Percentiles rank a stretch among this genome's conserved stretches.
Conservation (phyloP, 2,797 vertebrate genomes). For the Darevskia mixta region DNA sequence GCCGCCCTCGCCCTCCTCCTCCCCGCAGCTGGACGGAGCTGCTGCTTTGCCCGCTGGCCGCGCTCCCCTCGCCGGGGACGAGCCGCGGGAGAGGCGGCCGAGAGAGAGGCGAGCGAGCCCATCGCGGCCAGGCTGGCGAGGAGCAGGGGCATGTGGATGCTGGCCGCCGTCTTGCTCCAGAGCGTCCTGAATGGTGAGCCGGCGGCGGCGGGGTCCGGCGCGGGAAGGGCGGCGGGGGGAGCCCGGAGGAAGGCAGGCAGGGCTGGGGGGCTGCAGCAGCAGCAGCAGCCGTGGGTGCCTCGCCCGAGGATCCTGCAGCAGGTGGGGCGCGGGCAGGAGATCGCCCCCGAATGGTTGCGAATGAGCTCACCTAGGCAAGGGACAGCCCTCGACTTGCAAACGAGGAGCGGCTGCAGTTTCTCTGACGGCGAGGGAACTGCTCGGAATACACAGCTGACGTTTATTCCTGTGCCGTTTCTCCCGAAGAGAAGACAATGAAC, state of each 20-base stretch:
- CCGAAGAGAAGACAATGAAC: background rate
- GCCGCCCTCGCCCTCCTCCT: background rate
- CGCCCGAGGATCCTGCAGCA: no score
- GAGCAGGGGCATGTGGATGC: slow-evolving; percentile 99
- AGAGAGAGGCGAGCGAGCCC: slow-evolving; percentile 71
- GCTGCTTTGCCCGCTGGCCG: slow-evolving; percentile 76
- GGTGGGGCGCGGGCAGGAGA: no score
- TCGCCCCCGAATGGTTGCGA: background rate
- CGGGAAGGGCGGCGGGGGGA: background rate
- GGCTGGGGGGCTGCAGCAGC: background rate
- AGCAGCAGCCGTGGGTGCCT: no score
- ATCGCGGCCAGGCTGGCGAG: slow-evolving; percentile 89
- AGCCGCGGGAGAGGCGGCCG: slow-evolving; percentile 78
- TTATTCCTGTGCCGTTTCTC: background rate
- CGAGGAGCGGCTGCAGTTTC: background rate
- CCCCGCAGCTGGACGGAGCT: slow-evolving; percentile 76
- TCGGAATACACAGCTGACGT: background rate
- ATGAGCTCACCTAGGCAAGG: slow-evolving; percentile 74
- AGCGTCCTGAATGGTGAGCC: slow-evolving; percentile 97
- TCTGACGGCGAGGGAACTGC: background rate
- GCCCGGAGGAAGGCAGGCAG: background rate
- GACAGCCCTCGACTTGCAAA: slow-evolving; percentile 41
- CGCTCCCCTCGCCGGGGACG: slow-evolving; percentile 81
- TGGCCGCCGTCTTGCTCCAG: slow-evolving; percentile 96
- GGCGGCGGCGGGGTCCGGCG: background rate